Percentiles rank a stretch among this genome's conserved stretches.
phyloP scores from a whole-genome alignment of 2,797 vertebrate species.

The Melopsittacus undulatus region DNA sequence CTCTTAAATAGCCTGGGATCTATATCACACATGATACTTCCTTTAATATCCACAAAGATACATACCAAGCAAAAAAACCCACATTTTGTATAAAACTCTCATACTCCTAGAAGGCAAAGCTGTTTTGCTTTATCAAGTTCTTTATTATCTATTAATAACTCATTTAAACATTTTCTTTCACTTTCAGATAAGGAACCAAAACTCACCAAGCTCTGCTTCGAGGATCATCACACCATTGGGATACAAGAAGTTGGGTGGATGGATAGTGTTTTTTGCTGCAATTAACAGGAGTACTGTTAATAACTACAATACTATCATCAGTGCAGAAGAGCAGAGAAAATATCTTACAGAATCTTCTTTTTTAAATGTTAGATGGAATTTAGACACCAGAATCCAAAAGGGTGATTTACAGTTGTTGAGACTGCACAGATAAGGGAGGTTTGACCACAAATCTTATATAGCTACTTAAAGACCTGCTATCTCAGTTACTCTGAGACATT shows the following conservation, averaged over 20 bases:
- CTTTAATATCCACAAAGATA: neutral
- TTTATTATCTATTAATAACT: neutral
- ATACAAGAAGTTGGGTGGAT: slow-evolving; percentile 71
- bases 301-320: neutral
- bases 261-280: slow-evolving; percentile 67
- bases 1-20: neutral
- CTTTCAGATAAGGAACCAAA: neutral
- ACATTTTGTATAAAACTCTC: neutral
- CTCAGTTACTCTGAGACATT: neutral
- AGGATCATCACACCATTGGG: slow-evolving; percentile 57
- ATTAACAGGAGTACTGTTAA: slow-evolving; percentile 3
- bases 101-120: neutral
- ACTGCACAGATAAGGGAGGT: neutral
- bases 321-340: neutral
- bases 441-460: neutral
- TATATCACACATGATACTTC: neutral
- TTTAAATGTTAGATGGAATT: neutral
- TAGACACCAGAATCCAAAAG: neutral
- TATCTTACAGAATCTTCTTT: neutral
- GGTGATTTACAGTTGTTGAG: neutral
- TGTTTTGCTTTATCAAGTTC: neutral
- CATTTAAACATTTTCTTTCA: neutral
- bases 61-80: neutral
- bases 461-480: neutral
- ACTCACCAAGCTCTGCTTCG: slow-evolving; percentile 79